Percentiles rank a stretch among this genome's conserved stretches.
Evolutionary conservation across 2,113 vertebrate species (phyloP).

Genomic region (Terrapene triunguis): DNA sequence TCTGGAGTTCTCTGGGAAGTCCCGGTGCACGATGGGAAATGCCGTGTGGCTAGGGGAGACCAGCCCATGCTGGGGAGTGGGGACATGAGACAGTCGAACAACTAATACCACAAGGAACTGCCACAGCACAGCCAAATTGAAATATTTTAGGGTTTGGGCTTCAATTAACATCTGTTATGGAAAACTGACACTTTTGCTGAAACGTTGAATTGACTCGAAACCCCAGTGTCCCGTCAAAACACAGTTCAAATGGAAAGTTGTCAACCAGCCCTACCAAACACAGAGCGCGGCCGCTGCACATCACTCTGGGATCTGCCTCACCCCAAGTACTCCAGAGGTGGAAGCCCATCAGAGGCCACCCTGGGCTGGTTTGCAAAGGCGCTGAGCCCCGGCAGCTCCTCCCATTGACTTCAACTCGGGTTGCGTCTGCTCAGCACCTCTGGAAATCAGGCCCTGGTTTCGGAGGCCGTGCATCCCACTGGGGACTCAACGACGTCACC

Average conservation of each 20-base stretch:
- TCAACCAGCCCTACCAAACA: not conserved
- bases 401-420: no score
- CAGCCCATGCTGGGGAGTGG: not conserved
- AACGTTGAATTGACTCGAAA: no score
- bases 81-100: not conserved
- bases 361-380: not conserved
- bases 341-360: not conserved
- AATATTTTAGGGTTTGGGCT: not conserved
- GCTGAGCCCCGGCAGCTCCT: not conserved
- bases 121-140: not conserved
- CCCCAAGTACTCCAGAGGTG: not conserved
- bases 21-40: not conserved
- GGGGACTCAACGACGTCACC: rapidly evolving
- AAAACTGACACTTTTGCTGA: no score
- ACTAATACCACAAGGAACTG: not conserved
- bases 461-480: not conserved
- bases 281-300: not conserved
- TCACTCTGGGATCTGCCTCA: not conserved
- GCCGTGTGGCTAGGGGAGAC: no score
- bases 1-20: not conserved
- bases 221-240: not conserved
- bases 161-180: not conserved
- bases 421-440: not conserved
- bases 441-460: not conserved
- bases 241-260: not conserved